phyloP scores from a whole-genome alignment of 2,888 invertebrate genomes.

The Tenthredo livida region DNA sequence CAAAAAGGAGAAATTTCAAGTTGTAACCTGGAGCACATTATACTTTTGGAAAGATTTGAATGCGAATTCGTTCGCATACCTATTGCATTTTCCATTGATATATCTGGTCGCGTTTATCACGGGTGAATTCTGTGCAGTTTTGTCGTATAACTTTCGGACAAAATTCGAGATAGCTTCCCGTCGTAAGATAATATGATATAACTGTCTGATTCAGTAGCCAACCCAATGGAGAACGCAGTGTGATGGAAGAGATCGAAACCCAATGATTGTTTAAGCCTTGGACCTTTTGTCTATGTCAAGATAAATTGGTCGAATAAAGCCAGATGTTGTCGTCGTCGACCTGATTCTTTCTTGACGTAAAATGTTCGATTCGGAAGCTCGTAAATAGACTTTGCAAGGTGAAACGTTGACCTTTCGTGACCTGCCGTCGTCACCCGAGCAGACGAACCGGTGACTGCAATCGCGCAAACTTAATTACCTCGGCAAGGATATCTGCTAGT shows the following conservation, averaged over 20 bases:
- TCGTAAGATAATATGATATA: neutral
- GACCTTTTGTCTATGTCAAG: conserved; percentile 2
- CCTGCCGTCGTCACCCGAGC: conserved; percentile 23
- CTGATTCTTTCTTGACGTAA: conserved; percentile 17
- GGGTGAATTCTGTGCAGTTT: neutral
- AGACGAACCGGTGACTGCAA: conserved; percentile 42
- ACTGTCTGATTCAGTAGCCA: neutral
- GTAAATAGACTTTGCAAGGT: conserved; percentile 23
- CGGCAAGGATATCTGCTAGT: conserved; percentile 44
- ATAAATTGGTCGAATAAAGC: conserved; percentile 21
- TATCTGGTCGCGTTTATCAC: neutral
- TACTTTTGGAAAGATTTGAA: neutral
- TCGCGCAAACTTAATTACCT: conserved; percentile 31
- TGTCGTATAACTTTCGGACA: neutral
- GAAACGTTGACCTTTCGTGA: conserved; percentile 25
- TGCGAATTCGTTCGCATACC: no score
- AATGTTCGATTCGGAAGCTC: conserved; percentile 27
- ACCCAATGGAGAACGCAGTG: neutral
- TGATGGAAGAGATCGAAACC: conserved; percentile 2
- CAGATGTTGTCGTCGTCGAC: conserved; percentile 7
- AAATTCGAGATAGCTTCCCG: neutral
- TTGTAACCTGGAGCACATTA: neutral
- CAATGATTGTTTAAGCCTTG: conserved; percentile 10
- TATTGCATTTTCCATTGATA: neutral
- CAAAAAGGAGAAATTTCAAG: neutral